A percentile compares a stretch with the other conserved stretches of the same genome.
phyloP scores from a whole-genome alignment of 2,797 vertebrate genomes.

The Xenopus petersii region DNA sequence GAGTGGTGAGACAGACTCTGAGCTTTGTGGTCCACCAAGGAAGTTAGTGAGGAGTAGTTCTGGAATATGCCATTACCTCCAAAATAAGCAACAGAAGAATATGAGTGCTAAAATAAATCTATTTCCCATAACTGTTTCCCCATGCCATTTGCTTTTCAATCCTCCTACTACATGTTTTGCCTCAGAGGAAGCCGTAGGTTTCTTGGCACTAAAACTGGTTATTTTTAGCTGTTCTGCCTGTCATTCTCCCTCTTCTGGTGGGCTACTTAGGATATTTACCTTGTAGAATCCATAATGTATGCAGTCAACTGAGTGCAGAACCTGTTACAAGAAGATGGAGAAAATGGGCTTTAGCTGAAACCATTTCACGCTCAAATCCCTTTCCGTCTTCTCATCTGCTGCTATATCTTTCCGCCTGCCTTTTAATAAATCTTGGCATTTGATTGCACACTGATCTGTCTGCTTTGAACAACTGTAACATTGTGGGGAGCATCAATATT shows the following conservation, averaged over 20 bases:
- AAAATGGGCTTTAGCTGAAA: background rate
- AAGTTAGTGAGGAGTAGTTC: no score
- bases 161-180: background rate
- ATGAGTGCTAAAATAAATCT: no score
- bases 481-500: constrained; percentile 38
- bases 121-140: no score
- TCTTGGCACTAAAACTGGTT: background rate
- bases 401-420: background rate
- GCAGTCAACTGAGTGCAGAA: background rate
- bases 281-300: background rate
- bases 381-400: constrained; percentile 11
- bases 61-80: no score
- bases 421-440: constrained; percentile 37
- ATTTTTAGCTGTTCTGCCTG: background rate
- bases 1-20: no score
- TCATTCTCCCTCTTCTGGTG: background rate
- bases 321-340: background rate
- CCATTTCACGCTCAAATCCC: background rate
- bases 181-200: background rate
- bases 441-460: constrained; percentile 39
- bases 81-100: no score
- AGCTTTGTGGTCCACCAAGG: no score
- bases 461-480: constrained; percentile 39
- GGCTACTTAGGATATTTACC: constrained; percentile 5
- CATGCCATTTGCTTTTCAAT: no score